These are phyloP conservation scores for Melinaea menophilus DNA, from an alignment of 2,888 invertebrate genomes.

Conservation along the genomic window DNA sequence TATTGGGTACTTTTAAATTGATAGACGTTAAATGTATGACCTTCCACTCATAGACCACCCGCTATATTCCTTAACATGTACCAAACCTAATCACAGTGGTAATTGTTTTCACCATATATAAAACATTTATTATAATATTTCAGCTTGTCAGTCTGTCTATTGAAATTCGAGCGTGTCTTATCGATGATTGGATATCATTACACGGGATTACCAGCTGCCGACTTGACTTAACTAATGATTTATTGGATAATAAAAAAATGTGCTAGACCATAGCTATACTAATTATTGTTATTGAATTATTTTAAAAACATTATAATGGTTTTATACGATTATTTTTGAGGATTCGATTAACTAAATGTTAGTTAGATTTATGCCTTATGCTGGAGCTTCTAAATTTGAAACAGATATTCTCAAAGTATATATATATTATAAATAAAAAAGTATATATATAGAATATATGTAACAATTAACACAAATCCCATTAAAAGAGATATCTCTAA, in stretches of 20 bases:
- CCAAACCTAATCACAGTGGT: conserved; percentile 39
- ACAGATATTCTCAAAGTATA: neutral
- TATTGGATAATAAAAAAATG: conserved; percentile 18
- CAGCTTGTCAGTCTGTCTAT: conserved; percentile 71
- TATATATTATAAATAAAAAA: too few relatives aligned
- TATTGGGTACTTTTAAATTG: too few relatives aligned
- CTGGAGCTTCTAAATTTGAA: too few relatives aligned
- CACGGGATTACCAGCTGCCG: conserved; percentile 46
- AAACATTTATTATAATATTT: conserved; percentile 73
- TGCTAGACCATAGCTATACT: neutral
- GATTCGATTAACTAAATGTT: too few relatives aligned
- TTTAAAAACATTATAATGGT: neutral
- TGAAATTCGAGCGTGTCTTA: conserved; percentile 74
- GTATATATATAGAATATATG: neutral
- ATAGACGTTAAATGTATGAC: too few relatives aligned
- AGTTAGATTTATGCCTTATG: too few relatives aligned
- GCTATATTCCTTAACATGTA: conserved; percentile 30
- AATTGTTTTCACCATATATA: conserved; percentile 65
- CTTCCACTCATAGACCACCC: conserved; percentile 3
- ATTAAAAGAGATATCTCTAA: neutral
- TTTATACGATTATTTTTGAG: too few relatives aligned
- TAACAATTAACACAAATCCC: neutral
- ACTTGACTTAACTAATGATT: conserved; percentile 28
- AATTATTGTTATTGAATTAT: conserved; percentile 1
- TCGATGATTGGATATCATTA: conserved; percentile 71